These are phyloP conservation scores for Silurus glanis DNA, from an alignment of 2,113 vertebrate species.

Conservation along the genomic window DNA sequence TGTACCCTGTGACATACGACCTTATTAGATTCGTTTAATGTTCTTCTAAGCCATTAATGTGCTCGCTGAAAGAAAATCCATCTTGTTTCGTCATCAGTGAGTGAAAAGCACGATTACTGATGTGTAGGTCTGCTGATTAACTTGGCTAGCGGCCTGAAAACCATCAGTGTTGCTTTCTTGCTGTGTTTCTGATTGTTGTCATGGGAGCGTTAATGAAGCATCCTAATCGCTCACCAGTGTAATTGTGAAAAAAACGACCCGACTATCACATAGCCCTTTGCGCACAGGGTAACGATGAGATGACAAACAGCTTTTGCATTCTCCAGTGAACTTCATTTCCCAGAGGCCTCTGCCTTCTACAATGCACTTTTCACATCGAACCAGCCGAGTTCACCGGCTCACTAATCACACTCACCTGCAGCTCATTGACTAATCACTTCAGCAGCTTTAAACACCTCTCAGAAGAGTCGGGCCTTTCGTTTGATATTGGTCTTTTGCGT, in stretches of 20 bases:
- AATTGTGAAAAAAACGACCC: not conserved
- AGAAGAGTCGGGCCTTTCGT: not conserved
- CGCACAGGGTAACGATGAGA: not conserved
- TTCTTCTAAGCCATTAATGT: not conserved
- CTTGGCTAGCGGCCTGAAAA: not conserved
- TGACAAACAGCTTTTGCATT: not conserved
- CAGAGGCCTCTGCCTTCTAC: not conserved
- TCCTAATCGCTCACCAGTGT: not conserved
- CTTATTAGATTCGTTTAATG: not conserved
- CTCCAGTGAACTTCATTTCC: not conserved
- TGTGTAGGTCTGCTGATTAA: not conserved
- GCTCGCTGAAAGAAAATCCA: not conserved
- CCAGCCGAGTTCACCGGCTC: not conserved
- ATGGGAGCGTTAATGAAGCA: not conserved
- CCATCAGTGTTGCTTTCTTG: not conserved
- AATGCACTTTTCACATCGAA: not conserved
- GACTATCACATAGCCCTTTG: not conserved
- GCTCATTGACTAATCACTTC: not conserved
- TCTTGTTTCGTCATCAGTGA: not conserved
- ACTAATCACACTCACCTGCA: not conserved
- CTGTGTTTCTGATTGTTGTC: conserved; percentile 7
- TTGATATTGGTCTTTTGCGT: not conserved
- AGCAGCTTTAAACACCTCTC: not conserved
- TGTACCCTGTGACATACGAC: not conserved
- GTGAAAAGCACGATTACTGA: not conserved